Base-by-base conservation (phyloP, 2,888 invertebrate species). In the Candidula unifasciata region DNA sequence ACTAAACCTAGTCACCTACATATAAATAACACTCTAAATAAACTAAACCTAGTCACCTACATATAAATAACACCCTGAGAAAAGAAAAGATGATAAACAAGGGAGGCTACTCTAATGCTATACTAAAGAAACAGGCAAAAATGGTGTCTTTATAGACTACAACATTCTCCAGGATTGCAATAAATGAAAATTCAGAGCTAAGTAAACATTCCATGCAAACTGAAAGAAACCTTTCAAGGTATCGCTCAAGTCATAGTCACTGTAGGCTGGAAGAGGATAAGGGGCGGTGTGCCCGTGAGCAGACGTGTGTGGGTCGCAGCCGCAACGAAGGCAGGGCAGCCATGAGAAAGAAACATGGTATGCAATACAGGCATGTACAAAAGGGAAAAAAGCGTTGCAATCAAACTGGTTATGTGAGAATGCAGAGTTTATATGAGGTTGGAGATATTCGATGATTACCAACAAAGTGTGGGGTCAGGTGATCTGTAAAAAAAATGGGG, bases 181-280 rank as follows among this genome's bases (percentile, higher is more conserved):
- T 44, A 44, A 44, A 44, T 6, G 44, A 10, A 44, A 44, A 44
- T 6, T 44, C 6, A 44, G 33, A 74, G 27, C 68, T 24, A 77
- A 37, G 13, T 21, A 77, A 57, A 18, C 5, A 60, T 60, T 21
- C 13, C 80, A 81, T 81, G 81, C 73, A 80, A 54, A 30, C 2
- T 33, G 33, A 60, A 35, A n/a, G 37, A 71, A 71, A 84, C 84
- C 84, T 84, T 84, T 84, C 16, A 84, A 60, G 3, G 80, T 80
- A 35, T 84, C 84, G 27, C 74, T 80, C 74, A 87, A 79, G 44
- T 79, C 80, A 78, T 74, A 81, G 71, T 81, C 84, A 68, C 76
- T 80, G 79, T 33, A 64, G 37, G 78, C 68, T 83, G 78, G 35
- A 1, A 78, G 64, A 5, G 52, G 64, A 78, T 10, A 27, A 78